Evolutionary conservation across 2,113 vertebrate species (phyloP), one percentile per base, ranked within the genome.

Genomic region (Rynchops niger): DNA sequence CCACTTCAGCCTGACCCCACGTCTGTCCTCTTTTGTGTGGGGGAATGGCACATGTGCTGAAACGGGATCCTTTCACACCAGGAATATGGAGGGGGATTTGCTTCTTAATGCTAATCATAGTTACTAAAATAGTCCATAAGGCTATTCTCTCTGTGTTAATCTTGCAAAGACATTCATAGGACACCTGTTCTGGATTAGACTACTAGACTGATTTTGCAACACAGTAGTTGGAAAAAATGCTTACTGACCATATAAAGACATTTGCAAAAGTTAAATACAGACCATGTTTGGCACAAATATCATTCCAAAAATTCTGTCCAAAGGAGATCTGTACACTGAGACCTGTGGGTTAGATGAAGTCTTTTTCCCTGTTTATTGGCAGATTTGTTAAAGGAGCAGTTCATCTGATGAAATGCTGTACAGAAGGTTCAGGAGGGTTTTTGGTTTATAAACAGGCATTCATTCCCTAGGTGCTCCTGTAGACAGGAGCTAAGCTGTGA

Each of bases 111-210:
- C 61, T 96, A 66, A 95, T 95, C 86, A 61, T 14, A 65, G 76
- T 84, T 74, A 40, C 83, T 59, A 69, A 90, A 96, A 95, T 79
- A 52, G 25, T 79, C 78, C 29, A 49, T 71, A 74, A 95, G 63
- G 45, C 27, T 96, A 2, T 78, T 49, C 80, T 72, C 91, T 90
- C 72, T 43, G 5, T 92, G 85, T 42, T 97, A 95, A 96, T 91
- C 92, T 82, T 85, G 50, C 27, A 93, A 71, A 96, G 93, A 74
- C 63, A 82, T 94, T 94, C 84, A 40, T 3, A 26, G 63, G 73
- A 94, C 97, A 97, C 96, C 96, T 97, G 97, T 95, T 96, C 85
- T 74, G 88, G 95, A 97, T 97, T 97, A 96, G 71, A 69, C 40
- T n/a, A 63, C 25, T 65, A 97, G 79, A 95, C 36, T 67, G 91